A percentile compares a stretch with the other conserved stretches of the same genome.
Conservation (phyloP, 2,888 invertebrate species). For the Mechanitis messenoides region DNA sequence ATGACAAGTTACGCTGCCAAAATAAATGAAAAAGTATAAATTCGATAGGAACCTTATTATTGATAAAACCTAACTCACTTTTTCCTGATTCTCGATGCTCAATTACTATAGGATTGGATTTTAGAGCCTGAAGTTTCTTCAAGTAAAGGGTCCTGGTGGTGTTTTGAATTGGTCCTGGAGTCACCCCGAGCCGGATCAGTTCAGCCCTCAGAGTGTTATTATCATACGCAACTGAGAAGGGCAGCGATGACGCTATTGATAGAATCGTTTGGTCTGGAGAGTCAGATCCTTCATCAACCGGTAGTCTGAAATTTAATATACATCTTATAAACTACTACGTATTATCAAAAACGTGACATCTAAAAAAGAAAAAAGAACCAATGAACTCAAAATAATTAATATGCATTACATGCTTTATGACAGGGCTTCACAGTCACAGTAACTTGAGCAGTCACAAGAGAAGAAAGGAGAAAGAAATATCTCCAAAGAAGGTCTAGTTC, state of each 20-base stretch:
- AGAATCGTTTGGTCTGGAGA: constrained; percentile 53
- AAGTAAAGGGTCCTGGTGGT: constrained; percentile 87
- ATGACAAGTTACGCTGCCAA: no score
- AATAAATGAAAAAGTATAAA: no score
- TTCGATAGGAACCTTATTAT: no score
- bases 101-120: constrained; percentile 46
- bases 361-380: no score
- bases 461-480: no score
- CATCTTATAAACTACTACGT: not conserved
- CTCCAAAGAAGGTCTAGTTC: no score
- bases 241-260: constrained; percentile 75
- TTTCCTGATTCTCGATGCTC: constrained; percentile 37
- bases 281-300: constrained; percentile 51
- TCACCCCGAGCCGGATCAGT: constrained; percentile 80
- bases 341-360: no score
- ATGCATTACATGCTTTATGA: no score
- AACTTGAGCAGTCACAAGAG: no score
- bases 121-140: constrained; percentile 81
- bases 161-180: constrained; percentile 87
- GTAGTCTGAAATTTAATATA: constrained; percentile 41
- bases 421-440: no score
- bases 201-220: constrained; percentile 80
- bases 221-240: constrained; percentile 80
- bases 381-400: no score
- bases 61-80: constrained; percentile 29